Base-by-base conservation (phyloP, 2,888 invertebrate genomes). In the Thereva nobilitata region DNA sequence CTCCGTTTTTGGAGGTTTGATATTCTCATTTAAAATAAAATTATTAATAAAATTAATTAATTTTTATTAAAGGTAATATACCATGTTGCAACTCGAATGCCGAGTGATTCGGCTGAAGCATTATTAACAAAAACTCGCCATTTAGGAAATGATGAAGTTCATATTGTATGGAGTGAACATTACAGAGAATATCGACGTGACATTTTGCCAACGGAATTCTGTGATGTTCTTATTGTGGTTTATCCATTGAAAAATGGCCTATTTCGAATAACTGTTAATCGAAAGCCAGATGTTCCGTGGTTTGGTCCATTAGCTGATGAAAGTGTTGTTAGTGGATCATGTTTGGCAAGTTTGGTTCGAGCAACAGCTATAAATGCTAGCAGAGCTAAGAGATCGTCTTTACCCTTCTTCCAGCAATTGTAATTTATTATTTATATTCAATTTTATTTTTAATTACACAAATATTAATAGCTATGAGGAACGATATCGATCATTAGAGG, bases 91-190 rank as follows among this genome's bases (percentile, higher is more conserved):
- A 99, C 99, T 3, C 86, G 97, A 73, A 96, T 99, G 93, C 95
- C 95, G 6, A 92, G 93, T 0, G 91, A 92, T 75, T 89, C 89
- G 55, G 89, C 93, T 1, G 95, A 95, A 80, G 90, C 92, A 67
- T 88, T 95, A 74, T 84, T 94, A 61, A 91, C 91, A 78, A 95
- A 95, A 92, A 94, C 95, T 9, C 87, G 95, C 4, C 97, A 98
- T 83, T 84, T 98, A 71, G 97, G 97, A 54, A 98, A 98, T 82
- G 97, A 98, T 81, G 97, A 98, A 81, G 94, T 99, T 67, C 98
- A 98, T 79, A 95, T 99, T 71, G 96, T 99, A 40, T 99, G 99
- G 99, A 97, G 96, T 59, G 99, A 99, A 78, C 97, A 99, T 82
- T 87, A 87, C 81, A 86, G 97, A 70, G 95, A 97, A 77, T 99